A percentile compares a stretch with the other conserved stretches of the same genome.
These are phyloP conservation scores for Nicator chloris DNA, from an alignment of 2,113 vertebrate species.

Conservation along the genomic window DNA sequence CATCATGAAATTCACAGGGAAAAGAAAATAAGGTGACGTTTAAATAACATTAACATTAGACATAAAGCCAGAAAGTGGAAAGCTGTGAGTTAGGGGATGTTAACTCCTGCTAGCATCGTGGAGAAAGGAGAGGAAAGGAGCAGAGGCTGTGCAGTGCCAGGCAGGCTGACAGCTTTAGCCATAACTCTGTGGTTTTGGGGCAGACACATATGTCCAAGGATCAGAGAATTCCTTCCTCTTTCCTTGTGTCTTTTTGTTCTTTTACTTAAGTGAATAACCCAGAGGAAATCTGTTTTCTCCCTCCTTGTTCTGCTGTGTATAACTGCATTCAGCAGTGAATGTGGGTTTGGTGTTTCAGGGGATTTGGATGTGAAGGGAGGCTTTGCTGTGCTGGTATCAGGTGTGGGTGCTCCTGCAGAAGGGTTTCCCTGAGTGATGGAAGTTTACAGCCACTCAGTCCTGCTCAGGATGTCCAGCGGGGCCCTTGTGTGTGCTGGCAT, in stretches of 20 bases:
- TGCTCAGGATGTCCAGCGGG: not conserved
- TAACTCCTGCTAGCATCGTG: not conserved
- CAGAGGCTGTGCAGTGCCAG: not conserved
- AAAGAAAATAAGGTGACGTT: not conserved
- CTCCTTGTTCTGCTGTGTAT: not conserved
- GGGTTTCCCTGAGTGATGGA: not conserved
- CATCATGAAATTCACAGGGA: not conserved
- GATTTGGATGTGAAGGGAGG: not conserved
- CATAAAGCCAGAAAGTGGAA: not conserved
- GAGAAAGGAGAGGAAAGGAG: not conserved
- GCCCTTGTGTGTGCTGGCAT: not conserved
- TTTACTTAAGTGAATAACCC: not conserved
- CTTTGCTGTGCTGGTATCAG: rapidly evolving
- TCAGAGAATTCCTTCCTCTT: not conserved
- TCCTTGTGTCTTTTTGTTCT: not conserved
- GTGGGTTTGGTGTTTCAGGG: not conserved
- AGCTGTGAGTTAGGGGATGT: not conserved
- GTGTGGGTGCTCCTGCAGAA: not conserved
- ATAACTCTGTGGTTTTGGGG: rapidly evolving
- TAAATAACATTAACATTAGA: slow-evolving; percentile 14
- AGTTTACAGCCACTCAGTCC: not conserved
- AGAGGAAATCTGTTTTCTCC: not conserved
- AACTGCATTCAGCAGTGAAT: not conserved
- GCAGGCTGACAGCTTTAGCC: not conserved
- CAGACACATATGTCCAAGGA: rapidly evolving